These are phyloP conservation scores for Carabus problematicus DNA, from an alignment of 2,888 invertebrate species.

Conservation along the genomic window DNA sequence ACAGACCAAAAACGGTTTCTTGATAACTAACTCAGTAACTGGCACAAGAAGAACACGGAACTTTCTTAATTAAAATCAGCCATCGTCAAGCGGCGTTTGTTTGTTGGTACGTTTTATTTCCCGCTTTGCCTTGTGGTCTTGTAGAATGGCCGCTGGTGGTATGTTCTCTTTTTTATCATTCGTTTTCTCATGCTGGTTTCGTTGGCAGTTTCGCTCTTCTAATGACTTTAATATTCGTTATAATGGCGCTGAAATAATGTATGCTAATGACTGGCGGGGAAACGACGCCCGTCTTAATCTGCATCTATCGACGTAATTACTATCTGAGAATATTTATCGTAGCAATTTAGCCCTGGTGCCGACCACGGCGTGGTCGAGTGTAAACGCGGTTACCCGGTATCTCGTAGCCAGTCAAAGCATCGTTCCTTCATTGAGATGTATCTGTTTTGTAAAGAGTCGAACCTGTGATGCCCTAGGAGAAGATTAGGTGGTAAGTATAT, in stretches of 20 bases:
- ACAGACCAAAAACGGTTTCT: no score
- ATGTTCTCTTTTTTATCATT: not conserved
- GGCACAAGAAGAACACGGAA: constrained; percentile 4
- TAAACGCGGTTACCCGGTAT: no score
- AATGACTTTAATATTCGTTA: constrained; percentile 43
- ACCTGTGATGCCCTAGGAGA: no score
- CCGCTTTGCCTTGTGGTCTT: no score
- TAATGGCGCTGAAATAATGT: constrained; percentile 43
- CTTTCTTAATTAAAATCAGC: constrained; percentile 37
- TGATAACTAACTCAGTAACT: no score
- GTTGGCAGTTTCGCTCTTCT: constrained; percentile 8
- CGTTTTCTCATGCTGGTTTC: not conserved
- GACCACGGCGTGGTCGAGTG: no score
- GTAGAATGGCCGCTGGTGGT: no score
- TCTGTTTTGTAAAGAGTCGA: no score
- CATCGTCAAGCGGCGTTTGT: constrained; percentile 29
- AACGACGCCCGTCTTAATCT: constrained; percentile 36
- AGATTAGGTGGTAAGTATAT: no score
- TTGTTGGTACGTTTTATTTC: constrained; percentile 1
- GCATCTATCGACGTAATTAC: constrained; percentile 44
- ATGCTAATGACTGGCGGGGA: constrained; percentile 35
- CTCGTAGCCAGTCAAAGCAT: no score
- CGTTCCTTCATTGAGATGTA: no score
- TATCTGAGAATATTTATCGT: constrained; percentile 44
- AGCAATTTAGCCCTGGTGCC: constrained; percentile 26